Conservation (phyloP, 2,888 invertebrate genomes). For the Synanthedon myopaeformis region DNA sequence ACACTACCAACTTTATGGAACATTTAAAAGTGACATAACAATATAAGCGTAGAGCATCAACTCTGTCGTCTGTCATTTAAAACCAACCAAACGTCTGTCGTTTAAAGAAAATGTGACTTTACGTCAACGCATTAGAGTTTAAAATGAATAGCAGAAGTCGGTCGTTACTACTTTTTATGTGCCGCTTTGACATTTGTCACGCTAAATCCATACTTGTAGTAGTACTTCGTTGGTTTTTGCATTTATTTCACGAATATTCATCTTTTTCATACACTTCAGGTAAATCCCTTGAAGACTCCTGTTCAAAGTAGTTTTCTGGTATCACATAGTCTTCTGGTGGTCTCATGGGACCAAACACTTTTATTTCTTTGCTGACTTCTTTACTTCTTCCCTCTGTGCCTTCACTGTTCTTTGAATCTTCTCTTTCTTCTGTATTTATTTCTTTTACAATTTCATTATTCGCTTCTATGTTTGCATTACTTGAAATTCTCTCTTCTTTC, state of each 20-base stretch:
- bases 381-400: conserved; percentile 6
- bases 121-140: no score
- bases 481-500: not conserved
- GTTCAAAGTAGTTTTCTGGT: conserved; percentile 56
- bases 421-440: conserved; percentile 1
- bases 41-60: no score
- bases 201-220: no score
- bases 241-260: not conserved
- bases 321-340: conserved; percentile 58
- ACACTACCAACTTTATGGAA: no score
- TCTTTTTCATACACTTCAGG: conserved; percentile 56
- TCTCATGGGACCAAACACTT: conserved; percentile 57
- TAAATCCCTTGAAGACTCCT: conserved; percentile 51
- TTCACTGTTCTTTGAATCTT: conserved; percentile 4
- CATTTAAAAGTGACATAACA: no score
- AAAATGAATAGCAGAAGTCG: no score
- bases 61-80: no score
- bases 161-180: no score
- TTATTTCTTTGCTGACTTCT: conserved; percentile 16
- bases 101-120: no score
- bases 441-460: conserved; percentile 1
- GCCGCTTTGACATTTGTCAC: no score
- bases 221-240: no score
- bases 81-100: no score
- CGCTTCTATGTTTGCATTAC: not conserved